Evolutionary conservation across 2,113 vertebrate species (phyloP).

Genomic region (Mugil cephalus): DNA sequence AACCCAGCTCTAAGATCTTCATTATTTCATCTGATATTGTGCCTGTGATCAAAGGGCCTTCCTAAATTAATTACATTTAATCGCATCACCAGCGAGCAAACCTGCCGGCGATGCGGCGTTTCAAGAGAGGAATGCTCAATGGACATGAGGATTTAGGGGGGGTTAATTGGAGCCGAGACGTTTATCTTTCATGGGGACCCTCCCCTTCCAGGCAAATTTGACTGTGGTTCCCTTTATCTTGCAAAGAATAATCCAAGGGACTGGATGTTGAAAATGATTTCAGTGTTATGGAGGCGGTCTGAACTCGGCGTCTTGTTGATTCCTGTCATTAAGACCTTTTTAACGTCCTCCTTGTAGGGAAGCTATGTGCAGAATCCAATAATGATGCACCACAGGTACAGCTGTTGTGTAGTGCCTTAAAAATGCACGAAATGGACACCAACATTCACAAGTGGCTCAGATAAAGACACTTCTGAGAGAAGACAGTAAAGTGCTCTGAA

Average conservation of each 20-base stretch:
- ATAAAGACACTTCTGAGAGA: neutral
- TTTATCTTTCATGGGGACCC: neutral
- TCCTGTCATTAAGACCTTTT: neutral
- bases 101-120: conserved; percentile 19
- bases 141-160: neutral
- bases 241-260: too few species aligned
- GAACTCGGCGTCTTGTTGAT: too few species aligned
- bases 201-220: neutral
- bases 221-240: too few species aligned
- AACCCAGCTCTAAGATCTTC: conserved; percentile 11
- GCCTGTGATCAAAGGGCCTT: conserved; percentile 19
- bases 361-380: neutral
- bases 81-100: conserved; percentile 15
- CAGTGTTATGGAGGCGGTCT: rapidly evolving
- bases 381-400: neutral
- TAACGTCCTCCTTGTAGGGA: neutral
- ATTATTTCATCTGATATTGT: conserved; percentile 22
- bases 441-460: neutral
- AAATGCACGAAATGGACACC: neutral
- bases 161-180: neutral
- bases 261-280: too few species aligned
- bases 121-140: neutral
- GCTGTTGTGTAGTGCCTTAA: neutral
- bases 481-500: conserved; percentile 1
- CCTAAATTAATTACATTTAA: conserved; percentile 48